phyloP scores from a whole-genome alignment of 1,140 invertebrate genomes.

The Bilobella aurantiaca region DNA sequence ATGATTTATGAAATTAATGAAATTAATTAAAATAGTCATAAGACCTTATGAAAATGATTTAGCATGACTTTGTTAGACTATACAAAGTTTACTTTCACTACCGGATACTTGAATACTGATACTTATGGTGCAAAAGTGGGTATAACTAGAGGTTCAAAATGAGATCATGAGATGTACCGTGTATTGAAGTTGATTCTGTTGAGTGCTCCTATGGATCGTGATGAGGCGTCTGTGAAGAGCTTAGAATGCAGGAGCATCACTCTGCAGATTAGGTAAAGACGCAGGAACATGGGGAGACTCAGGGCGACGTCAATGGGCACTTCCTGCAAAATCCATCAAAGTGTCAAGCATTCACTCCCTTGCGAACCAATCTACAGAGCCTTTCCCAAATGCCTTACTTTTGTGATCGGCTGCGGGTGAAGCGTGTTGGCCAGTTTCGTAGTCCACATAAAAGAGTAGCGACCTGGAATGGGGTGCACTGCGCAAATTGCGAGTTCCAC shows the following conservation, averaged over 20 bases:
- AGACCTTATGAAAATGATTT: too few relatives aligned
- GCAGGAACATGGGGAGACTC: constrained; percentile 97
- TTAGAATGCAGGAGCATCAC: constrained; percentile 99
- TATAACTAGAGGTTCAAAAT: too few relatives aligned
- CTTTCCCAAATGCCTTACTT: constrained; percentile 8
- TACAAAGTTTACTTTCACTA: not conserved
- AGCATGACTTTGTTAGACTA: too few relatives aligned
- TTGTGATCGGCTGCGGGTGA: constrained; percentile 1
- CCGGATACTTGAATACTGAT: not conserved
- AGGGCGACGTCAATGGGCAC: constrained; percentile 91
- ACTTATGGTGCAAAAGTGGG: too few relatives aligned
- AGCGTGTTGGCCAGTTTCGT: constrained; percentile 61
- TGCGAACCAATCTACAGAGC: not conserved
- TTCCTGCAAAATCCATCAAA: constrained; percentile 43
- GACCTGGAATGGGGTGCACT: constrained; percentile 64
- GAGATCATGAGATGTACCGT: too few relatives aligned
- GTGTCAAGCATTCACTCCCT: not conserved
- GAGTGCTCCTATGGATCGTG: constrained; percentile 70
- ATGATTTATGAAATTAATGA: too few relatives aligned
- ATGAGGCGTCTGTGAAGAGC: constrained; percentile 79
- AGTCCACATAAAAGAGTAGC: constrained; percentile 92
- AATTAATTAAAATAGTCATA: too few relatives aligned
- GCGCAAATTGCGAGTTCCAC: constrained; percentile 83
- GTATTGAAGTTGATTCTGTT: constrained; percentile 99
- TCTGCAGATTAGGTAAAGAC: constrained; percentile 96